Conservation (phyloP, 1,140 invertebrate species). For the Caerostris extrusa region DNA sequence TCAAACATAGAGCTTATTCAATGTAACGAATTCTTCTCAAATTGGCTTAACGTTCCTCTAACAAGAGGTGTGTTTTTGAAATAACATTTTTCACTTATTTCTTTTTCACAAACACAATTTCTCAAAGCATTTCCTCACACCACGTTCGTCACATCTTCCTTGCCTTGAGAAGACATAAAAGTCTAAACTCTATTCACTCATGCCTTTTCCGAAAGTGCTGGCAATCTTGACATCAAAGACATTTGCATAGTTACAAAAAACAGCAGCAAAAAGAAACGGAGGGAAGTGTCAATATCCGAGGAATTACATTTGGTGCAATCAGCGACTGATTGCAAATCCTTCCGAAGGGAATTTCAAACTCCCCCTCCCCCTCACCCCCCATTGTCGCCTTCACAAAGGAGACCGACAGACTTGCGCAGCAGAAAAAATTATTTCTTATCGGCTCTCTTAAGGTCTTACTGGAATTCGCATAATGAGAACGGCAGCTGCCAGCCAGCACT, state of each 20-base stretch:
- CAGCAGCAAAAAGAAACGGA: not conserved
- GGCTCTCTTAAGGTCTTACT: not conserved
- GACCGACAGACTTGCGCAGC: not conserved
- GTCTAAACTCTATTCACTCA: not conserved
- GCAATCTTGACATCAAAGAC: not conserved
- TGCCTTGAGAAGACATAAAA: not conserved
- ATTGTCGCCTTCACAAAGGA: slow-evolving; percentile 26
- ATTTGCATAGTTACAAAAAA: slow-evolving; percentile 59
- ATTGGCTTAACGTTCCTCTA: too few relatives aligned
- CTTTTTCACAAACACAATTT: not conserved
- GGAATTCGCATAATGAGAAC: slow-evolving; percentile 42
- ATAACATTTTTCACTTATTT: too few relatives aligned
- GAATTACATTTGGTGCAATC: slow-evolving; percentile 65
- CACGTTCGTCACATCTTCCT: not conserved
- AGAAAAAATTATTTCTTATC: slow-evolving; percentile 66
- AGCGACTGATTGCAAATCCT: slow-evolving; percentile 66
- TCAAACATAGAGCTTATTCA: too few relatives aligned
- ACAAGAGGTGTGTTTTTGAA: too few relatives aligned
- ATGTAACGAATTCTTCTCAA: too few relatives aligned
- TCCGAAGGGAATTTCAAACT: slow-evolving; percentile 48
- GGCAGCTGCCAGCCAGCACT: not conserved
- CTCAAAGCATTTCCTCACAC: not conserved
- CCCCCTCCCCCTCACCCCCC: not conserved
- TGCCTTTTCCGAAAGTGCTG: not conserved
- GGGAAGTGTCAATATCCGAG: slow-evolving; percentile 45